phyloP scores from a whole-genome alignment of 1,140 invertebrate genomes.

The Orchesella cincta region DNA sequence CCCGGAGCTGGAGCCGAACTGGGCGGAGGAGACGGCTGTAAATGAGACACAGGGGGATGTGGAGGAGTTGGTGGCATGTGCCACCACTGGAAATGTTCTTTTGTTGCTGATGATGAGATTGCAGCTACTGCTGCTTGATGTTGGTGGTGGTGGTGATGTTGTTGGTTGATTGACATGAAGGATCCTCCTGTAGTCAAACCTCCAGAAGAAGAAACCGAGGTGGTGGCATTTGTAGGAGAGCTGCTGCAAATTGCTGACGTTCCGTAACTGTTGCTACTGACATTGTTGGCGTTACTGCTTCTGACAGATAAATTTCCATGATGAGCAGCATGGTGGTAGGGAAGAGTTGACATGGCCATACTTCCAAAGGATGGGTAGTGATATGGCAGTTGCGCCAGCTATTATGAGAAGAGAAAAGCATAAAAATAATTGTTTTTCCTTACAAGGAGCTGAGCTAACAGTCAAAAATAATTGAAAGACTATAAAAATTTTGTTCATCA shows the following conservation, averaged over 20 bases:
- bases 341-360: conserved; percentile 23
- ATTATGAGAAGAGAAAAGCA: neutral
- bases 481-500: no score
- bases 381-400: conserved; percentile 16
- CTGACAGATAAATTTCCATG: conserved; percentile 6
- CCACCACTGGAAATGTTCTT: conserved; percentile 49
- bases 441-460: no score
- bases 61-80: conserved; percentile 43
- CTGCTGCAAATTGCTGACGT: conserved; percentile 4
- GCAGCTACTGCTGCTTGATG: conserved; percentile 3
- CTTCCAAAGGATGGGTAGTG: conserved; percentile 1
- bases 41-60: conserved; percentile 20
- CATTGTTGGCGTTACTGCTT: neutral
- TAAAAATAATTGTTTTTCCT: neutral
- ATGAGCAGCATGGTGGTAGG: conserved; percentile 6
- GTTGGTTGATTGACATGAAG: conserved; percentile 26
- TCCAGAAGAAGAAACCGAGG: neutral
- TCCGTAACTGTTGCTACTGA: neutral
- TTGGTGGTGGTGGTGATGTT: conserved; percentile 43
- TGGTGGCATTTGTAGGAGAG: neutral
- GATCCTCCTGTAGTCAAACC: conserved; percentile 1
- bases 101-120: conserved; percentile 25
- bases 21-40: conserved; percentile 29
- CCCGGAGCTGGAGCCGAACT: conserved; percentile 23
- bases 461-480: no score